phyloP scores from a whole-genome alignment of 2,888 invertebrate species.

The Hedya salicella region DNA sequence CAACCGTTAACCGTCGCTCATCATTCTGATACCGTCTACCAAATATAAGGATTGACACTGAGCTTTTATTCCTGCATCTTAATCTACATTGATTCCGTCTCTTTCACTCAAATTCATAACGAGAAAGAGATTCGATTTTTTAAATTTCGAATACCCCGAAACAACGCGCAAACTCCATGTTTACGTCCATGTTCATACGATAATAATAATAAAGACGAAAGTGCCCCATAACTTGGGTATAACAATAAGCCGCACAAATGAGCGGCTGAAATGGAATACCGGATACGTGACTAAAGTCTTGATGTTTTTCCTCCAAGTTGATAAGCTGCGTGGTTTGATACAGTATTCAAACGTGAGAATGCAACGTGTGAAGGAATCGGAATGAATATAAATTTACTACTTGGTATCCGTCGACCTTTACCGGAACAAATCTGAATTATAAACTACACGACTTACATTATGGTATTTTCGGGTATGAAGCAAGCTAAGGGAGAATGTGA shows the following conservation, averaged over 20 bases:
- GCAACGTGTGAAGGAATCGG: constrained; percentile 13
- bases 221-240: constrained; percentile 52
- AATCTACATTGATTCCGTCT: neutral
- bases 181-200: constrained; percentile 37
- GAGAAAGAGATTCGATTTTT: neutral
- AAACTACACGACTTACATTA: too few relatives aligned
- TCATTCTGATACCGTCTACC: neutral
- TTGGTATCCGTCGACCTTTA: too few relatives aligned
- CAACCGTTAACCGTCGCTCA: neutral
- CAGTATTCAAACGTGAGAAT: constrained; percentile 18
- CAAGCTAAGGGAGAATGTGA: too few relatives aligned
- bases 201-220: constrained; percentile 42
- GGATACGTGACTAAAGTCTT: constrained; percentile 61
- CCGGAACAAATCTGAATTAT: too few relatives aligned
- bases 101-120: neutral
- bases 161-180: constrained; percentile 29
- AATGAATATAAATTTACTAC: too few relatives aligned
- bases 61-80: neutral
- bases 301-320: constrained; percentile 52
- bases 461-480: too few relatives aligned
- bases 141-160: constrained; percentile 1
- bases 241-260: constrained; percentile 62
- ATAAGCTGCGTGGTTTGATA: constrained; percentile 48
- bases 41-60: neutral
- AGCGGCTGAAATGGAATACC: constrained; percentile 63